Base-by-base conservation (phyloP, 2,888 invertebrate genomes). In the Pardosa pseudoannulata region DNA sequence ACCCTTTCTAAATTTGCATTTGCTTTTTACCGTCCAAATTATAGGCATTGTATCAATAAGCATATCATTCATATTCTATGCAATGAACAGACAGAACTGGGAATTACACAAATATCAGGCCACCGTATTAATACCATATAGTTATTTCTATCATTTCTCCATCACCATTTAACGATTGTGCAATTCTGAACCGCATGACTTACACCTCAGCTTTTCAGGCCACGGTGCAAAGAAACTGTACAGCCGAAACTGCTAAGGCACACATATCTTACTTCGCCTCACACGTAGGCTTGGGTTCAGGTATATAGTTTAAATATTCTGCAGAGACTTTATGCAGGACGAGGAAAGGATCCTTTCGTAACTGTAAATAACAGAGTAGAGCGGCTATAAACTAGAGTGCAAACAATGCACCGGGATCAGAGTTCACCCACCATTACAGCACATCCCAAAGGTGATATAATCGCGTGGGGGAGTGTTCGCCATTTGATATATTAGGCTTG, bases 311-410 rank as follows among this genome's bases (percentile, higher is more conserved):
- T 71, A 56, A 75, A 71, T 82, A 82, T 82, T 82, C 71, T 29
- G 46, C 68, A 36, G 71, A 79, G 23, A 31, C 23, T 13, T 23
- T n/a, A 27, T 31, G 27, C 65, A 65, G 32, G 29, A 27, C 31
- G 31, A 27, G 29, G 73, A 67, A 68, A 68, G 50, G 46, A 64
- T 31, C 31, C 13, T 81, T 74, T 81, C 62, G 68, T 39, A 67
- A 75, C 68, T 56, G 73, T 75, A 76, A 82, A 76, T 82, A 71
- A 75, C 70, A 76, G 70, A 56, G 79, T 64, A 79, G 31, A 67
- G 72, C 50, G 62, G 62, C 81, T 62, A 82, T 82, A 81, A 81
- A 70, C 68, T 76, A 82, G 62, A 76, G 75, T 76, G 70, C 75
- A 82, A 76, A 82, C 76, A 82, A 82, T 76, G 71, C 75, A 29